phyloP scores from a whole-genome alignment of 1,140 invertebrate genomes.

The Ruditapes philippinarum region DNA sequence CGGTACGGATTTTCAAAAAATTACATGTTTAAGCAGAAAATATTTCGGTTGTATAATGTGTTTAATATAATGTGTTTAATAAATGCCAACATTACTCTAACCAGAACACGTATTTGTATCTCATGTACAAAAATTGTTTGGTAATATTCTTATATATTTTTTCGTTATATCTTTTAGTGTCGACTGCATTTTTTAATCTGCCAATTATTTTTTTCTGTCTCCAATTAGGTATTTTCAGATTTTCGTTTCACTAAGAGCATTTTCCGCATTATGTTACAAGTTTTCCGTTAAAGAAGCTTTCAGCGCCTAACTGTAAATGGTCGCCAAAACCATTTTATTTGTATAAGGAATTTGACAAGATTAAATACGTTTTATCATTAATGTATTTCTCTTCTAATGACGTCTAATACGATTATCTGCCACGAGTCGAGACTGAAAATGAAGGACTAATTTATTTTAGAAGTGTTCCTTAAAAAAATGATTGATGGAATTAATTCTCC shows the following conservation, averaged over 20 bases:
- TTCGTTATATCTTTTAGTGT: no score
- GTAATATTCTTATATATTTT: no score
- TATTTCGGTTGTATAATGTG: no score
- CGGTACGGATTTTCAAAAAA: no score
- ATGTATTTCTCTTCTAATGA: conserved; percentile 33
- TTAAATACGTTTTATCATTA: conserved; percentile 8
- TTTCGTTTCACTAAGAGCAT: neutral
- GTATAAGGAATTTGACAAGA: conserved; percentile 22
- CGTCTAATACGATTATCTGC: conserved; percentile 8
- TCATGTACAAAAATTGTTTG: no score
- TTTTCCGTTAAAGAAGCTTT: neutral
- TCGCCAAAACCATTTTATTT: conserved; percentile 20
- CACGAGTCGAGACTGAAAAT: conserved; percentile 16
- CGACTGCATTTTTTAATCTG: no score
- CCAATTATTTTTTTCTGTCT: neutral
- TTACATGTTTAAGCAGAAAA: no score
- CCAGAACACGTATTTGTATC: no score
- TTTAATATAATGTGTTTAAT: no score
- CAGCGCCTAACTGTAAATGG: conserved; percentile 21
- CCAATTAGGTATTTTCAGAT: neutral
- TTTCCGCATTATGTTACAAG: conserved; percentile 8
- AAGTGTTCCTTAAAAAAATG: neutral
- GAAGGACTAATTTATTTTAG: neutral
- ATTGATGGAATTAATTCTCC: neutral
- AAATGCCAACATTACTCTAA: no score